Conservation (phyloP, 2,888 invertebrate species). For the Trichogramma dendrolimi region DNA sequence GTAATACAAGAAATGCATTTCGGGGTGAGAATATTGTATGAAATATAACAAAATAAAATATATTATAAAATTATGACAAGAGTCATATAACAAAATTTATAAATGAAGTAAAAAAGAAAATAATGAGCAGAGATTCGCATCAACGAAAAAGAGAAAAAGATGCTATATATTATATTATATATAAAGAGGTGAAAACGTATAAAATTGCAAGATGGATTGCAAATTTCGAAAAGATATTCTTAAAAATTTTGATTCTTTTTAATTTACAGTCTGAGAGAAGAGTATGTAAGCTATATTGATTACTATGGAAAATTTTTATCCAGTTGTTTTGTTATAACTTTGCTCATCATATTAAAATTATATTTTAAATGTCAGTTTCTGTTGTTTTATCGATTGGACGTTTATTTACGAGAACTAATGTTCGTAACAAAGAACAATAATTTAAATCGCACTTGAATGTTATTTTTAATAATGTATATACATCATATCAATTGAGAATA, state of each 20-base stretch:
- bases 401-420: neutral
- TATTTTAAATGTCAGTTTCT: neutral
- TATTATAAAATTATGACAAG: conserved; percentile 10
- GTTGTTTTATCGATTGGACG: neutral
- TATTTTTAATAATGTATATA: too few relatives aligned
- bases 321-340: neutral
- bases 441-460: too few relatives aligned
- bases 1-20: conserved; percentile 4
- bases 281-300: neutral
- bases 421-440: too few relatives aligned
- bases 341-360: neutral
- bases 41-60: conserved; percentile 8
- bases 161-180: conserved; percentile 37
- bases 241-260: conserved; percentile 24
- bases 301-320: neutral
- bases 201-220: conserved; percentile 36
- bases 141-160: conserved; percentile 19
- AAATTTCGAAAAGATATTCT: conserved; percentile 19
- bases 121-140: conserved; percentile 31
- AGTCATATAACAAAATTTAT: conserved; percentile 19
- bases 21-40: conserved; percentile 18
- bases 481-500: too few relatives aligned
- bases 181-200: conserved; percentile 43
- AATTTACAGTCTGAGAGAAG: too few relatives aligned
- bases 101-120: conserved; percentile 21